Base-by-base conservation (phyloP, 2,113 vertebrate genomes). In the Turnix velox region DNA sequence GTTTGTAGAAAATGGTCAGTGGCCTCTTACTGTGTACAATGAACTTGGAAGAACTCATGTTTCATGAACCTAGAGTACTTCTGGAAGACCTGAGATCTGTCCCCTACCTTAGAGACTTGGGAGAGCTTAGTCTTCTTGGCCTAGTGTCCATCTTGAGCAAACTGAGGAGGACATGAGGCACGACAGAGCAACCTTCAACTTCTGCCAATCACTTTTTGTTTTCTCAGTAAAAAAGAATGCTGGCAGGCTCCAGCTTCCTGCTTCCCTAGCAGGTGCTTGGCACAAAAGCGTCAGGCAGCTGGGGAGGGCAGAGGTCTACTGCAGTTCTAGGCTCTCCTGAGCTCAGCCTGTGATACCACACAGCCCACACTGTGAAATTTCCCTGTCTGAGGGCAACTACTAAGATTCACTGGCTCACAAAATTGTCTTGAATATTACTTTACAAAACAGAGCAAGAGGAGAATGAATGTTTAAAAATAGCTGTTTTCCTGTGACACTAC, bases 251-350 rank as follows among this genome's bases (percentile, higher is more conserved):
- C 39, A 15, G 62, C 69, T 85, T 93, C 88, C 92, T 54, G 69
- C 76, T 93, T 84, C 94, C 81, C 65, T 55, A 35, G 81, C 92
- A 94, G 73, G 92, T 84, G 76, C 40, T 87, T 12, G 1, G 86
- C 77, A 72, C 65, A 91, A 31, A 49, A 33, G 52, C 46, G 25
- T 0, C 42, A 58, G 55, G 4, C 35, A 23, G 57, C 31, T 25
- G 12, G 1, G 5, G 35, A 85, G 88, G 79, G 72, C 75, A 92
- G 59, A 25, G 30, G 12, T 40, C 76, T 4, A 27, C 59, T 27
- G 48, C 55, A 27, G 8, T 28, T 83, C 35, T 19, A 54, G n/a
- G 25, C 42, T 76, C 45, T 78, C 18, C n/a, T 59, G 35, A 33
- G 40, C 43, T 72, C 45, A 33, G 49, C 0, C 35, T 22, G 22